Evolutionary conservation across 2,797 vertebrate species (phyloP), one percentile per base, ranked within the genome.

Genomic region (Pogonophryne albipinna): DNA sequence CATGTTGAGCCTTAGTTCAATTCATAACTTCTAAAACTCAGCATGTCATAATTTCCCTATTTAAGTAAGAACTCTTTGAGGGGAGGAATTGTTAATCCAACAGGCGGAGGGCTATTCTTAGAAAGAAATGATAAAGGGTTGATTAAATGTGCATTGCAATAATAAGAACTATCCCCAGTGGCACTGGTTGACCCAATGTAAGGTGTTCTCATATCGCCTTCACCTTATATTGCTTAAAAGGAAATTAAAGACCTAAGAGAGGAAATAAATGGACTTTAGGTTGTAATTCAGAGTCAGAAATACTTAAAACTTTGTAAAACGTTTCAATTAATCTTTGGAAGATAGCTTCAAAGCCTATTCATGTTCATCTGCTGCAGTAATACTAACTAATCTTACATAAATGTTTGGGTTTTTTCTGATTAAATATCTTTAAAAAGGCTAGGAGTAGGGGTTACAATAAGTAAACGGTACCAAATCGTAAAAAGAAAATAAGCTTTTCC

Each of bases 71-170:
- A 15, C 27, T 74, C 16, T 47, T 41, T 62, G 19, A 13, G 7
- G 59, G 34, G 19, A 41, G 16, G 60, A 57, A 41, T 52, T 45
- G 56, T 65, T 55, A 53, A 41, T 67, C 17, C 44, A 70, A 14
- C 20, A 57, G 14, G 15, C 2, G 0, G 16, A 57, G 50, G 38
- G 56, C 60, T 55, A 49, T 49, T 74, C 6, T 46, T 57, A n/a
- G 34, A 63, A 10, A 6, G 7, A 53, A 61, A 80, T 71, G 5
- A 47, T 44, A 76, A 59, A 50, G 49, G 50, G 9, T 27, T 71
- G 19, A 64, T 66, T 73, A 52, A 47, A 74, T 56, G 42, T 69
- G 44, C 23, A 20, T 45, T 47, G 23, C 42, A 76, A 38, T 44
- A 63, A 47, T 23, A 59, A 52, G 46, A 45, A 4, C 10, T 13